Base-by-base conservation (phyloP, 2,797 vertebrate genomes). In the Siniperca obscura region DNA sequence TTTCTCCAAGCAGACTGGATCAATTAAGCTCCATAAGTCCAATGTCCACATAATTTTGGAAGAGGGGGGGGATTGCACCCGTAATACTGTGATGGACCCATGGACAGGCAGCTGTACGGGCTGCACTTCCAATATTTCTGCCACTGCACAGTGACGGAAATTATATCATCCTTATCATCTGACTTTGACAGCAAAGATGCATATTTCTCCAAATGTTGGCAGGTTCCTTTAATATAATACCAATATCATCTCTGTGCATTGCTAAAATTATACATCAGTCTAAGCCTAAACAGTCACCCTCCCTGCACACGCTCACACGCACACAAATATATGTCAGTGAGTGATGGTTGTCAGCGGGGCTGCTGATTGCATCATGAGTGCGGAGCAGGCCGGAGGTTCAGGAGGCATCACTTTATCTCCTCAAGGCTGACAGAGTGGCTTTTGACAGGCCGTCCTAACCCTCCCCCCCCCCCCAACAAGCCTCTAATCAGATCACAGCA, bases 401-500 rank as follows among this genome's bases (percentile, higher is more conserved):
- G 50, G 84, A 94, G 89, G 92, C 92, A 96, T 95, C 92, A 87
- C 92, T 96, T 87, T 94, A 96, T 93, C 88, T 56, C 84, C 91
- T 95, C 96, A 97, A 97, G 97, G 96, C 93, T 95, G 94, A 76
- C 61, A 74, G 86, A 89, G 89, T 91, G 90, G 92, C 75, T 88
- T 94, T 93, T 96, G 95, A 95, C 95, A 95, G 92, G 90, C 93
- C 86, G 91, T 94, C 93, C 95, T 78, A 77, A 80, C 77, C 69
- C 61, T 38, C 38, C 55, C 48, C 16, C n/a, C 73, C 61, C 46
- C 17, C 19, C 17, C 1, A 74, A 83, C 74, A 71, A 81, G 77
- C 78, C 67, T 89, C 84, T 87, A 91, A 92, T 92, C 92, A 91
- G 78, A 91, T 91, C 88, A 76, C 36, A 76, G 79, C 72, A 79